phyloP scores from a whole-genome alignment of 1,140 invertebrate genomes.

The Drosophila micromelanica region DNA sequence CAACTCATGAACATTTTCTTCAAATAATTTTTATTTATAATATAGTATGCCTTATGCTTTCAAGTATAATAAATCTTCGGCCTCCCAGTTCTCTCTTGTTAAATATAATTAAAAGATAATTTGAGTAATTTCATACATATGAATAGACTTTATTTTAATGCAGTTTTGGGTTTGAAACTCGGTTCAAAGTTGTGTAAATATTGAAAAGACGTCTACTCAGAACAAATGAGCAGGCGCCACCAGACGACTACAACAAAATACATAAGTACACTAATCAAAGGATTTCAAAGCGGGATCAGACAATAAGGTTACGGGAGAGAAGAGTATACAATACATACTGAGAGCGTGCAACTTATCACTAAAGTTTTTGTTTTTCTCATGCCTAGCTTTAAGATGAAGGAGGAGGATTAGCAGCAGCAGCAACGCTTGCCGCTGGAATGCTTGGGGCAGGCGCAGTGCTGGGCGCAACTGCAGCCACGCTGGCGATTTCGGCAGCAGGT shows the following conservation, averaged over 20 bases:
- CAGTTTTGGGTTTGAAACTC: conserved; percentile 54
- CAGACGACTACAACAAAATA: conserved; percentile 33
- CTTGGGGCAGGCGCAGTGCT: conserved; percentile 39
- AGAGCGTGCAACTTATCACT: conserved; percentile 70
- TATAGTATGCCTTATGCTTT: no score
- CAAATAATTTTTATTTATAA: no score
- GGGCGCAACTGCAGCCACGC: conserved; percentile 28
- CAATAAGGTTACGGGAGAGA: conserved; percentile 18
- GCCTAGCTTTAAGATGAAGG: conserved; percentile 66
- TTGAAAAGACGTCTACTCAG: conserved; percentile 10
- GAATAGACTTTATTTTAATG: conserved; percentile 73
- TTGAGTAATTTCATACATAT: conserved; percentile 25
- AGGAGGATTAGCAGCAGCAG: conserved; percentile 43
- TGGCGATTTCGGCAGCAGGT: conserved; percentile 40
- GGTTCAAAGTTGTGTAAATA: conserved; percentile 50
- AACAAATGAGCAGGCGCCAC: conserved; percentile 2
- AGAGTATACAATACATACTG: conserved; percentile 73
- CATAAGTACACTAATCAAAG: conserved; percentile 31
- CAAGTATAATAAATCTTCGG: no score
- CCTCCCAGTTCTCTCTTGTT: no score
- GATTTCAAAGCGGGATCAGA: conserved; percentile 32
- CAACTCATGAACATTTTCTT: no score
- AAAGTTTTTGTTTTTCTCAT: conserved; percentile 54
- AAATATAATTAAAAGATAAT: conserved; percentile 8
- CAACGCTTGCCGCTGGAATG: conserved; percentile 61